These are phyloP conservation scores for Megaptera novaeangliae DNA, from an alignment of 2,113 vertebrate species.

Conservation along the genomic window DNA sequence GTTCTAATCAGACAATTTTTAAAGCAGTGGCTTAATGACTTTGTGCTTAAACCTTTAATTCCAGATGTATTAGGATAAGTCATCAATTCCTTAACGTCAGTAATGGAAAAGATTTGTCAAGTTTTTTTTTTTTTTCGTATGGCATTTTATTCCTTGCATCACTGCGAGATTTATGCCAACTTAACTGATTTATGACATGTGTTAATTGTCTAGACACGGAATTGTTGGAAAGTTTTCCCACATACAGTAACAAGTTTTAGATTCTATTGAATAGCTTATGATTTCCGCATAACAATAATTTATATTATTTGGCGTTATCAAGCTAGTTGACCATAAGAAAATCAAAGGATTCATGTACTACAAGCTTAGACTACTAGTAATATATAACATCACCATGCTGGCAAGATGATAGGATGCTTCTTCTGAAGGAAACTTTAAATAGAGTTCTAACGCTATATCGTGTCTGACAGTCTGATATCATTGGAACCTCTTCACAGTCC, in stretches of 20 bases:
- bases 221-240: neutral
- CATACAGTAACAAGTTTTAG: neutral
- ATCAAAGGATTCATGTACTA: neutral
- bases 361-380: neutral
- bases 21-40: neutral
- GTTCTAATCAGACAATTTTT: neutral
- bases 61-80: neutral
- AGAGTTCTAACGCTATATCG: neutral
- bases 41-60: neutral
- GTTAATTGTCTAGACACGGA: neutral
- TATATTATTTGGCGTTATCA: neutral
- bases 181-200: neutral
- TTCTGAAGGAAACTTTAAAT: neutral
- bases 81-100: neutral
- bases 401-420: neutral
- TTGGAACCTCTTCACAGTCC: neutral
- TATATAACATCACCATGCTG: neutral
- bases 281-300: neutral
- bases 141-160: neutral
- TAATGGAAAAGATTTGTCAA: neutral
- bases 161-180: neutral
- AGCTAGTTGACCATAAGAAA: neutral
- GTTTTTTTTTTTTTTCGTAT: neutral
- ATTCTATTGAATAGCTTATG: neutral
- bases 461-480: neutral